Evolutionary conservation across 2,113 vertebrate genomes (phyloP).

Genomic region (rat (Rattus norvegicus)): DNA sequence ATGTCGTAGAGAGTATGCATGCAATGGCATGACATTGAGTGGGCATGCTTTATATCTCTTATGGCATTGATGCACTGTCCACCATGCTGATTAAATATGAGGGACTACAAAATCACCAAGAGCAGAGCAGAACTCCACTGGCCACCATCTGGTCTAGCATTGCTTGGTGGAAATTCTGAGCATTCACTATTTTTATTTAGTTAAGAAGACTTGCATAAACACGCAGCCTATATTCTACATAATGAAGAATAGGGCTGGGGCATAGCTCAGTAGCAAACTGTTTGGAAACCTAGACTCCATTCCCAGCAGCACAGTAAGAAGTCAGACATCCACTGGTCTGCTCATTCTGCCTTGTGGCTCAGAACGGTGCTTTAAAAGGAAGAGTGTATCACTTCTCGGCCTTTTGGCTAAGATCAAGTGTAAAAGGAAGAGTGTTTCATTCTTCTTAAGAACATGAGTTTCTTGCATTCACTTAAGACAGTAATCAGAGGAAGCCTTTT

Average conservation of each 20-base stretch:
- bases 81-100: background rate
- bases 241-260: background rate
- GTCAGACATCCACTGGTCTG: background rate
- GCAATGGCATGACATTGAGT: background rate
- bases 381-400: no score
- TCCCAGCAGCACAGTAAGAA: background rate
- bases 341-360: background rate
- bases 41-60: background rate
- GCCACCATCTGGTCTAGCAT: background rate
- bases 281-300: background rate
- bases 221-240: background rate
- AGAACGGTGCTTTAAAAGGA: slow-evolving; percentile 17
- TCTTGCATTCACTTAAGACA: slow-evolving; percentile 13
- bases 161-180: background rate
- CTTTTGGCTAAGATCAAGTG: no score
- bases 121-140: background rate
- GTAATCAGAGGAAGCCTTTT: background rate
- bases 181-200: background rate
- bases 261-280: no score
- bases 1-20: slow-evolving; percentile 24
- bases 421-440: slow-evolving; percentile 18
- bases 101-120: background rate
- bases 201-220: background rate
- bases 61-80: background rate
- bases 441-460: background rate